phyloP scores from a whole-genome alignment of 2,797 vertebrate genomes.

The Typhlichthys eigenmanni region DNA sequence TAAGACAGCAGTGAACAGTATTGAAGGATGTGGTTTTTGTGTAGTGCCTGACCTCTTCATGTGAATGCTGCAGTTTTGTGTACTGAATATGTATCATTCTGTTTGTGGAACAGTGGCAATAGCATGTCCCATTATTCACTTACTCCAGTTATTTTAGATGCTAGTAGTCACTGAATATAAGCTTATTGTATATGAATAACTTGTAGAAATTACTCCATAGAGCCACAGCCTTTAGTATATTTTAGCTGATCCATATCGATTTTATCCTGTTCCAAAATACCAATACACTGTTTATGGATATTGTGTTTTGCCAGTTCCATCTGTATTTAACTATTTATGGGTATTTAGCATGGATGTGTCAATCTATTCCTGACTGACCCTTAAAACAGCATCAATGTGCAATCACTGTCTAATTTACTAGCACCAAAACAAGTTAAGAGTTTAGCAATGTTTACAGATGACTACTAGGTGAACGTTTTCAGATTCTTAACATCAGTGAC shows the following conservation, averaged over 20 bases:
- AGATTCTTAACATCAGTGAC: background rate
- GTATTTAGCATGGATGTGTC: slow-evolving; percentile 23
- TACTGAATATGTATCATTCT: slow-evolving; percentile 64
- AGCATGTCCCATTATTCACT: slow-evolving; percentile 46
- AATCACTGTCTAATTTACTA: slow-evolving; percentile 25
- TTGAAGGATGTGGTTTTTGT: slow-evolving; percentile 44
- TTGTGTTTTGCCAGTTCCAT: slow-evolving; percentile 21
- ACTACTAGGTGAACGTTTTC: slow-evolving; percentile 52
- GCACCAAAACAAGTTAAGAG: slow-evolving; percentile 42
- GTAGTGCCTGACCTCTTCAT: slow-evolving; percentile 30
- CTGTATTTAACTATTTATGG: slow-evolving; percentile 30
- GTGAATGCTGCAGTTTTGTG: slow-evolving; percentile 71
- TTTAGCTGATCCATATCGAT: slow-evolving; percentile 39
- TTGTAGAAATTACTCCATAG: slow-evolving; percentile 7
- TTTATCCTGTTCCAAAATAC: slow-evolving; percentile 16
- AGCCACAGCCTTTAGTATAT: slow-evolving; percentile 25
- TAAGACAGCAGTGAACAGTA: slow-evolving; percentile 58
- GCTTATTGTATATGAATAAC: slow-evolving; percentile 31
- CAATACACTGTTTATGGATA: slow-evolving; percentile 13
- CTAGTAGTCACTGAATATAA: slow-evolving; percentile 25
- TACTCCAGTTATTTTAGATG: slow-evolving; percentile 17
- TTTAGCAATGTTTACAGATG: slow-evolving; percentile 66
- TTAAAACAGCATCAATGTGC: background rate
- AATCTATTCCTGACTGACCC: slow-evolving; percentile 12
- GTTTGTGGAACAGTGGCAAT: slow-evolving; percentile 56